phyloP scores from a whole-genome alignment of 2,888 invertebrate genomes.

The Cenopis cana region DNA sequence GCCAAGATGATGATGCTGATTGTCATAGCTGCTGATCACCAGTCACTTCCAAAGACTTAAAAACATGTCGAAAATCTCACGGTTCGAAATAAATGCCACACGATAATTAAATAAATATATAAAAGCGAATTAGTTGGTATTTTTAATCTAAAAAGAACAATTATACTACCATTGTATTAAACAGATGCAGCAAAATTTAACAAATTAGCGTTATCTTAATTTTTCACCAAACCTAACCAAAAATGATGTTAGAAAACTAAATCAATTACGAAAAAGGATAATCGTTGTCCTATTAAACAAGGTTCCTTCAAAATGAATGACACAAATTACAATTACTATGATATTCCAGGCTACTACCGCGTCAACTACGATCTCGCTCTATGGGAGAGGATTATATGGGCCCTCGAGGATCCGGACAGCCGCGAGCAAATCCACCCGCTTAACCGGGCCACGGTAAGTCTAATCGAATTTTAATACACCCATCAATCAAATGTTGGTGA shows the following conservation, averaged over 20 bases:
- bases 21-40: no score
- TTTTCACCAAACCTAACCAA: no score
- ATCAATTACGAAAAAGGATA: background rate
- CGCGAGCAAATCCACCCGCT: constrained; percentile 86
- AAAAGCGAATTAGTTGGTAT: no score
- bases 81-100: no score
- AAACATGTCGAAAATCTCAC: no score
- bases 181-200: no score
- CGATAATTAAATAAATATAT: no score
- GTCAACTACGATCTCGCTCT: constrained; percentile 88
- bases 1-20: no score
- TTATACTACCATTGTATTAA: no score
- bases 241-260: background rate
- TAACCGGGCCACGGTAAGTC: constrained; percentile 86
- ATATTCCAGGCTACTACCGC: constrained; percentile 84
- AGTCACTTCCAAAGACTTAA: no score
- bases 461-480: constrained; percentile 38
- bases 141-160: no score
- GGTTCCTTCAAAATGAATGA: background rate
- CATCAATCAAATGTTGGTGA: constrained; percentile 33
- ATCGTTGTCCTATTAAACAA: background rate
- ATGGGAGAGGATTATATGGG: constrained; percentile 87
- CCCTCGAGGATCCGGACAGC: constrained; percentile 81
- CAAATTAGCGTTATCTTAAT: no score
- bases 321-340: constrained; percentile 8